phyloP scores from a whole-genome alignment of 2,888 invertebrate species.

The Selenia dentaria region DNA sequence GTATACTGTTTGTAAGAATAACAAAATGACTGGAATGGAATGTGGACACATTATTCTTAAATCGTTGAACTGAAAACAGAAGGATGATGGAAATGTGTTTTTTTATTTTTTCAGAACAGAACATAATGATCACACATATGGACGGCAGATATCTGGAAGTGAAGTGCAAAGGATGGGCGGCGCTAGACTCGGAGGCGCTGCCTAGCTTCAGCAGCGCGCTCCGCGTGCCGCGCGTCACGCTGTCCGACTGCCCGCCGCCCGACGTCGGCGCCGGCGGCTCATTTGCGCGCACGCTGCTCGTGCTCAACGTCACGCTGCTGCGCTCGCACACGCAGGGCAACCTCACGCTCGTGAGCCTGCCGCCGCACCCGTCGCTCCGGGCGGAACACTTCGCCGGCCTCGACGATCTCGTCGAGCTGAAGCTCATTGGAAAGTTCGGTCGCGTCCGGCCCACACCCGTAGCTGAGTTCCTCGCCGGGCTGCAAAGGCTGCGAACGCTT shows the following conservation, averaged over 20 bases:
- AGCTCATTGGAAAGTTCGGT: not conserved
- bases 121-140: not conserved
- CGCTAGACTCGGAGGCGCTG: not conserved
- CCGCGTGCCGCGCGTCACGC: constrained; percentile 4
- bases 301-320: constrained; percentile 17
- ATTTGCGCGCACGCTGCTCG: constrained; percentile 7
- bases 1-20: no score
- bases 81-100: no score
- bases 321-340: not conserved
- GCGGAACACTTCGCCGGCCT: constrained; percentile 15
- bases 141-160: not conserved
- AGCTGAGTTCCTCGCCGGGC: constrained; percentile 8
- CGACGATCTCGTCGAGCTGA: not conserved
- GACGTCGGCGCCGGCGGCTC: constrained; percentile 4
- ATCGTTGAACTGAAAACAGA: no score
- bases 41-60: no score
- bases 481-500: constrained; percentile 7
- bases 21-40: no score
- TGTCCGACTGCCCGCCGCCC: constrained; percentile 8
- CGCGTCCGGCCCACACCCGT: not conserved
- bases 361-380: constrained; percentile 14
- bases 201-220: not conserved
- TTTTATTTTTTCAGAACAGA: not conserved
- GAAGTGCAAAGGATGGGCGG: not conserved
- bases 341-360: constrained; percentile 3